phyloP scores from a whole-genome alignment of 2,113 vertebrate species.

The Regulus satrapa region DNA sequence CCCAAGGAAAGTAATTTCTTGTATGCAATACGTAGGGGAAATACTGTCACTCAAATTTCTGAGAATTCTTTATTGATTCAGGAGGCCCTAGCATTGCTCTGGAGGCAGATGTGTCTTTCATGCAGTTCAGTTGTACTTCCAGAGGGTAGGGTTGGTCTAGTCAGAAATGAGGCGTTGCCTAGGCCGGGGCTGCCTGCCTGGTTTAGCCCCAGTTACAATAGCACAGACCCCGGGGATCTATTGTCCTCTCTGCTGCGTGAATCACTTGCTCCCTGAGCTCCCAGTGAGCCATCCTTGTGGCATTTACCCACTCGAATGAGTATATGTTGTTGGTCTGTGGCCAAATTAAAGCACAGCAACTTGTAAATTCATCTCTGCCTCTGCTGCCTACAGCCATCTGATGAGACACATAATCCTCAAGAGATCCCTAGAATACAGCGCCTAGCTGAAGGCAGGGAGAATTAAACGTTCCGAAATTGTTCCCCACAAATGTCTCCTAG shows the following conservation, averaged over 20 bases:
- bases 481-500: neutral
- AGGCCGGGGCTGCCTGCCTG: neutral
- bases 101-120: neutral
- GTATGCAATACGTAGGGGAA: neutral
- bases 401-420: neutral
- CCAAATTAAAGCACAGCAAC: neutral
- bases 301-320: neutral
- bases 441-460: neutral
- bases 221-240: neutral
- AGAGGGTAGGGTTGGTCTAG: neutral
- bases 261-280: neutral
- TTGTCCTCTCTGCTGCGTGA: neutral
- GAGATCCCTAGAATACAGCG: neutral
- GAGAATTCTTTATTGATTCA: neutral
- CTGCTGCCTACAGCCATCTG: neutral
- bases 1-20: neutral
- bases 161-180: neutral
- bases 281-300: neutral
- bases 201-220: neutral
- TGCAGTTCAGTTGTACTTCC: neutral
- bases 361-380: neutral
- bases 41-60: neutral
- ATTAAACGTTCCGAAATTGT: neutral
- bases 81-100: neutral
- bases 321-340: neutral